Conservation (phyloP, 1,140 invertebrate genomes). For the Drosophila leontia region DNA sequence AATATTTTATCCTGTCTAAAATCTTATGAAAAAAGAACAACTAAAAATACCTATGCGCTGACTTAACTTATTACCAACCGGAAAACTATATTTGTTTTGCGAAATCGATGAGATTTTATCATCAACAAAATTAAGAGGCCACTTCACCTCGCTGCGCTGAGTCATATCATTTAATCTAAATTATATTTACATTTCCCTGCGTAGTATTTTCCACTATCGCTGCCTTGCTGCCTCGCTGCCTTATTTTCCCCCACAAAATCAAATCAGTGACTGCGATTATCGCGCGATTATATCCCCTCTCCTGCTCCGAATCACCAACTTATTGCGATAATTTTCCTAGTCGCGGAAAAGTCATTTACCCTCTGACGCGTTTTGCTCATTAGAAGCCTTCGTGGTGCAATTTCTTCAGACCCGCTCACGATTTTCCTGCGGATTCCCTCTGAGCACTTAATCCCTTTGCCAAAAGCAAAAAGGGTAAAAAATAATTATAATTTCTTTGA, state of each 20-base stretch:
- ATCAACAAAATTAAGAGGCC: background rate
- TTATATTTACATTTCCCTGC: constrained; percentile 11
- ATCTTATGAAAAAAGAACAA: background rate
- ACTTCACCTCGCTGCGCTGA: background rate
- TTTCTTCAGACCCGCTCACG: background rate
- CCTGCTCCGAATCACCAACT: background rate
- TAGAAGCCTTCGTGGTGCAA: constrained; percentile 25
- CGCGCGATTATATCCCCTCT: constrained; percentile 8
- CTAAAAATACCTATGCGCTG: background rate
- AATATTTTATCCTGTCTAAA: background rate
- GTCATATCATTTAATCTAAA: constrained; percentile 24
- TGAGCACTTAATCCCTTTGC: constrained; percentile 26
- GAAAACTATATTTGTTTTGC: constrained; percentile 12
- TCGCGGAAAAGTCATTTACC: constrained; percentile 35
- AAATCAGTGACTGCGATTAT: constrained; percentile 21
- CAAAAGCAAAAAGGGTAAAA: constrained; percentile 20
- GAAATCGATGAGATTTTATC: constrained; percentile 19
- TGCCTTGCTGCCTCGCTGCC: background rate
- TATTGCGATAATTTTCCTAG: constrained; percentile 23
- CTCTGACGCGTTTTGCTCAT: constrained; percentile 39
- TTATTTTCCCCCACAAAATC: background rate
- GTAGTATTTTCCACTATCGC: constrained; percentile 13
- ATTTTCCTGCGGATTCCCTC: constrained; percentile 21
- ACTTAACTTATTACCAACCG: background rate
- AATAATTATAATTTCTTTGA: constrained; percentile 77